Percentiles rank a stretch among this genome's conserved stretches.
These are phyloP conservation scores for Premnoplex brunnescens DNA, from an alignment of 2,797 vertebrate genomes.

Conservation along the genomic window DNA sequence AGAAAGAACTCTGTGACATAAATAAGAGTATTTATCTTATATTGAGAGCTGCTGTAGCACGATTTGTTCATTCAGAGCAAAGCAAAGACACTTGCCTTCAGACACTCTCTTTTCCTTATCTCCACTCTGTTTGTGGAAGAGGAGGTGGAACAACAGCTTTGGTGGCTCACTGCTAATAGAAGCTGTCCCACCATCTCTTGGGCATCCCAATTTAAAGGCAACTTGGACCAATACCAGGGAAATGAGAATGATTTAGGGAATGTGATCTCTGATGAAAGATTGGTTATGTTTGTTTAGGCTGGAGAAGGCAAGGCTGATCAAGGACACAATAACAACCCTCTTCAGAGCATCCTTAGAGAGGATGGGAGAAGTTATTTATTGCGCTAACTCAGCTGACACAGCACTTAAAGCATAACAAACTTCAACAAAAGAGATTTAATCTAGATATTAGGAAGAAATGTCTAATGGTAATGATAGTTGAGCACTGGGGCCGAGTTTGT, in stretches of 20 bases:
- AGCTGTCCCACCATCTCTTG: neutral
- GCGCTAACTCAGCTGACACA: neutral
- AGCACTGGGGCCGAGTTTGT: neutral
- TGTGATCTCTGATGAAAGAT: neutral
- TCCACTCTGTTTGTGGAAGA: neutral
- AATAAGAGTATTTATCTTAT: neutral
- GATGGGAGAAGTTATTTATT: neutral
- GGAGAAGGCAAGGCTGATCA: neutral
- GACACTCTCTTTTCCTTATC: neutral
- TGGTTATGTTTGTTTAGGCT: constrained; percentile 4
- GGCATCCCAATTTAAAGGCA: neutral
- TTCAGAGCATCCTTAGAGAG: neutral
- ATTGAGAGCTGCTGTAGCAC: neutral
- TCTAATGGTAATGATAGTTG: neutral
- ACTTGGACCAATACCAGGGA: neutral
- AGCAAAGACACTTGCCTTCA: neutral
- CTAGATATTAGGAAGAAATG: neutral
- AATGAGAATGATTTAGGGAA: neutral
- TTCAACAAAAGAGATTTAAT: neutral
- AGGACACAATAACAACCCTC: neutral
- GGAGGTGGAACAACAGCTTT: neutral
- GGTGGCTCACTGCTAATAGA: neutral
- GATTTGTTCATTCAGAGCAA: neutral
- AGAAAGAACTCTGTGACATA: neutral
- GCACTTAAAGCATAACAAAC: neutral